Base-by-base conservation (phyloP, 1,140 invertebrate species). In the Aphelenchoides besseyi region DNA sequence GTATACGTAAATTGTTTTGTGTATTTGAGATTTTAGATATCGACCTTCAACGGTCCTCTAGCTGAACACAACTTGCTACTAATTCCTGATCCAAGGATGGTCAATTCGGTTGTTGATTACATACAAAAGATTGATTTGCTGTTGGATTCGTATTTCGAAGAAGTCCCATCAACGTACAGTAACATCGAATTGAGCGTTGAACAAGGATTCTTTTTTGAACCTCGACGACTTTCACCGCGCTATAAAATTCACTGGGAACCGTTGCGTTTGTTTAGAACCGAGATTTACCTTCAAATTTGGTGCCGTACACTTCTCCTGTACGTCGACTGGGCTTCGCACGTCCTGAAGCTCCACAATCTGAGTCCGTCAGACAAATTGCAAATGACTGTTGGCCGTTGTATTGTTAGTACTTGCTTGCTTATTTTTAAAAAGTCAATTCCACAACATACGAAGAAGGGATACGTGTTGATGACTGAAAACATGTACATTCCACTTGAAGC, bases 301-400 rank as follows among this genome's bases (percentile, higher is more conserved):
- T 61, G 59, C 28, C 59, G 59, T n/a, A 29, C 18, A n/a, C n/a
- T 61, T 16, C 59, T 61, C 59, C n/a, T 18, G 16, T 61, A 18
- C 28, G 30, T 61, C 26, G 59, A 61, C 28, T 61, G 59, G 59
- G 59, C 28, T n/a, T 18, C 59, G 59, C 59, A 61, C 30, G 59
- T 28, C 0, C 59, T 26, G 2, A 29, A 61, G 59, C n/a, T 61
- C 26, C n/a, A 61, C 16, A 2, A n/a, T 18, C 33, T 61, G n/a
- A n/a, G 28, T 2, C 59, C 59, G n/a, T 16, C n/a, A n/a, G 59
- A 61, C 33, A 1, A 30, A 61, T n/a, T 61, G 16, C n/a, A 36
- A 36, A 30, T 61, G 59, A 61, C 28, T 26, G 59, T 61, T 36
- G 59, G 59, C 16, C n/a, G 59, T 2, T 61, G n/a, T 26, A 18